A percentile compares a stretch with the other conserved stretches of the same genome.
These are phyloP conservation scores for Atrina japonica DNA, from an alignment of 2,888 invertebrate genomes.

Conservation along the genomic window DNA sequence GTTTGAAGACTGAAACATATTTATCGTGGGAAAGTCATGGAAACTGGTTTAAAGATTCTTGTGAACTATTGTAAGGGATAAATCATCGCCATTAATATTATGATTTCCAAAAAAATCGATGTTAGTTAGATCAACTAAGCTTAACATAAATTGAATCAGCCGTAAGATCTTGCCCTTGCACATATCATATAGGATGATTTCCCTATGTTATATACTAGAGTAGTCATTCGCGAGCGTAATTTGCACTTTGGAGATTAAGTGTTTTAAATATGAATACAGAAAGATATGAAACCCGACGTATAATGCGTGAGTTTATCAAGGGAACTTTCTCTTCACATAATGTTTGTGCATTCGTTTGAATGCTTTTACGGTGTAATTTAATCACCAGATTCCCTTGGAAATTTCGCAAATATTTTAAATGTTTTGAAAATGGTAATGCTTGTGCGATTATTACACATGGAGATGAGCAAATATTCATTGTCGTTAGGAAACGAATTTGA, in stretches of 20 bases:
- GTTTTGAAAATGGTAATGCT: conserved; percentile 44
- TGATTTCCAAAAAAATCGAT: conserved; percentile 31
- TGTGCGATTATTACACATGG: conserved; percentile 29
- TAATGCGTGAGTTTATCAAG: conserved; percentile 33
- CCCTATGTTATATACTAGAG: conserved; percentile 44
- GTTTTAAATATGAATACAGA: conserved; percentile 49
- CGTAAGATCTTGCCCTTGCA: conserved; percentile 32
- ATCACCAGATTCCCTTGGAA: conserved; percentile 39
- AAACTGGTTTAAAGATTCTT: background rate
- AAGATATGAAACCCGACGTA: conserved; percentile 36
- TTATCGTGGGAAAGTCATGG: too few species aligned
- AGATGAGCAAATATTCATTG: conserved; percentile 36
- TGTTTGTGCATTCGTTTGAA: conserved; percentile 30
- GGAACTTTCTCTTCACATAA: conserved; percentile 20
- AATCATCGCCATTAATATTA: conserved; percentile 20
- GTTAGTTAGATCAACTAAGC: conserved; percentile 26
- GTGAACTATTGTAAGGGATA: background rate
- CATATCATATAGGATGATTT: conserved; percentile 37
- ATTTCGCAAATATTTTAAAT: conserved; percentile 47
- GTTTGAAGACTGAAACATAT: too few species aligned
- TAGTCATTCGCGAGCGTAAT: conserved; percentile 44
- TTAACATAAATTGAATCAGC: conserved; percentile 34
- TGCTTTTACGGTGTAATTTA: conserved; percentile 39
- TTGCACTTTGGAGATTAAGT: conserved; percentile 51
- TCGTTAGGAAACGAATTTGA: conserved; percentile 19